Conservation (phyloP, 2,888 invertebrate species). For the Phragmatobia fuliginosa region DNA sequence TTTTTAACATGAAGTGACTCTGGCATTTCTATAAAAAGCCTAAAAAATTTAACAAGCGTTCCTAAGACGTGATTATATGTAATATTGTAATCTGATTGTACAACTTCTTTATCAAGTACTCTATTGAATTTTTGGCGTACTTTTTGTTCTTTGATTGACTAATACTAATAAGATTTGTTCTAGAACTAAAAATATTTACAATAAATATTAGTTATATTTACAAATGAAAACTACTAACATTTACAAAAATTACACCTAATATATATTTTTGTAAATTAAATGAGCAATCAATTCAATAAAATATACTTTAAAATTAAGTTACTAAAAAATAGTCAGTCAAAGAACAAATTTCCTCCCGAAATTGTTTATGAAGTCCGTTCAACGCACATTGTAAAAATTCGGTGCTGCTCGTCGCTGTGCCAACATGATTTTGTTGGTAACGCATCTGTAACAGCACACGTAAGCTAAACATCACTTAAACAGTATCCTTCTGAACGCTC, state of each 20-base stretch:
- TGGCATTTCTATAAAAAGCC: conserved; percentile 48
- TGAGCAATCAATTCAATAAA: conserved; percentile 11
- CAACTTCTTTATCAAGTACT: conserved; percentile 26
- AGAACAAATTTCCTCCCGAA: conserved; percentile 13
- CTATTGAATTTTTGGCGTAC: conserved; percentile 22
- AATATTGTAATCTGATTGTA: conserved; percentile 16
- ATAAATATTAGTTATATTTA: conserved; percentile 7
- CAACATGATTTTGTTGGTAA: conserved; percentile 87
- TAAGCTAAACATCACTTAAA: conserved; percentile 97
- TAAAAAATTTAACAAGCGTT: conserved; percentile 55
- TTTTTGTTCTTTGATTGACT: conserved; percentile 30
- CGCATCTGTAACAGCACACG: conserved; percentile 93
- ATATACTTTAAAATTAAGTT: conserved; percentile 9
- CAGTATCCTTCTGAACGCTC: conserved; percentile 97
- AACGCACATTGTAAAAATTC: conserved; percentile 86
- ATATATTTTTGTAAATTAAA: conserved; percentile 1
- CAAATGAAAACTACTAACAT: conserved; percentile 6
- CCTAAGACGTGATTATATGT: conserved; percentile 53
- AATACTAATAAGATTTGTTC: not conserved
- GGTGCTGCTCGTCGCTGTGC: conserved; percentile 89
- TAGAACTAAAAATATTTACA: conserved; percentile 9
- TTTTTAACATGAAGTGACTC: conserved; percentile 57
- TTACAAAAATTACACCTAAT: not conserved
- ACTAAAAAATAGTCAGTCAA: conserved; percentile 10
- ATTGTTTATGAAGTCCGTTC: conserved; percentile 43